Conservation (phyloP, 1,140 invertebrate species). For the Cecropterus lyciades region DNA sequence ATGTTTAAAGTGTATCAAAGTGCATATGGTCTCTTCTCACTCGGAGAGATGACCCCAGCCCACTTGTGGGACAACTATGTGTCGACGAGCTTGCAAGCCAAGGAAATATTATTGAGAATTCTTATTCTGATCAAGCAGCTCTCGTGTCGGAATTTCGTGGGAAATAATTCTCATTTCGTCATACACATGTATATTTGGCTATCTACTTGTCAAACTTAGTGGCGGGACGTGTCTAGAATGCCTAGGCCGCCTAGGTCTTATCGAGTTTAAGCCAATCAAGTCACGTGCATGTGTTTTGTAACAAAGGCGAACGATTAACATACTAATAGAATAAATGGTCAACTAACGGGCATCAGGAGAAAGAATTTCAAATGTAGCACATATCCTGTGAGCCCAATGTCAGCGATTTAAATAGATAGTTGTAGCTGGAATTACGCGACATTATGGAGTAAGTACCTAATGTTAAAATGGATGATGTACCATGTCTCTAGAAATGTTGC, state of each 20-base stretch:
- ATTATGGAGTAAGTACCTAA: too few relatives aligned
- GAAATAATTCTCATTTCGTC: conserved; percentile 1
- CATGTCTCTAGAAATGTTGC: too few relatives aligned
- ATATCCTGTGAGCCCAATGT: conserved; percentile 19
- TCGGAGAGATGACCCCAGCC: too few relatives aligned
- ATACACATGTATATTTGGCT: conserved; percentile 35
- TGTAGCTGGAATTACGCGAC: background rate
- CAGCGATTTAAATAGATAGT: conserved; percentile 15
- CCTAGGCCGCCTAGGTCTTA: conserved; percentile 40
- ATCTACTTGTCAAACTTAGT: conserved; percentile 55
- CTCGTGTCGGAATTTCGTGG: background rate
- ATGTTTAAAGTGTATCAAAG: too few relatives aligned
- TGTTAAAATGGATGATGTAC: too few relatives aligned
- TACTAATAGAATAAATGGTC: conserved; percentile 49
- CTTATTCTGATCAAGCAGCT: background rate
- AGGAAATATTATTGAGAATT: too few relatives aligned
- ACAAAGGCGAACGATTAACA: conserved; percentile 45
- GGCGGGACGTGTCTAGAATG: conserved; percentile 58
- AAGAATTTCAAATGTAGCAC: conserved; percentile 23
- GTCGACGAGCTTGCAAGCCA: too few relatives aligned
- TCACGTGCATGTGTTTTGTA: conserved; percentile 55
- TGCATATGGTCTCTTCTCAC: too few relatives aligned
- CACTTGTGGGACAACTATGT: too few relatives aligned
- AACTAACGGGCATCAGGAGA: conserved; percentile 38
- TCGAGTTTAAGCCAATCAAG: conserved; percentile 45